Evolutionary conservation across 35 echinoderm and acorn worm genomes (phyloP).

Genomic region (Heliocidaris tuberculata): DNA sequence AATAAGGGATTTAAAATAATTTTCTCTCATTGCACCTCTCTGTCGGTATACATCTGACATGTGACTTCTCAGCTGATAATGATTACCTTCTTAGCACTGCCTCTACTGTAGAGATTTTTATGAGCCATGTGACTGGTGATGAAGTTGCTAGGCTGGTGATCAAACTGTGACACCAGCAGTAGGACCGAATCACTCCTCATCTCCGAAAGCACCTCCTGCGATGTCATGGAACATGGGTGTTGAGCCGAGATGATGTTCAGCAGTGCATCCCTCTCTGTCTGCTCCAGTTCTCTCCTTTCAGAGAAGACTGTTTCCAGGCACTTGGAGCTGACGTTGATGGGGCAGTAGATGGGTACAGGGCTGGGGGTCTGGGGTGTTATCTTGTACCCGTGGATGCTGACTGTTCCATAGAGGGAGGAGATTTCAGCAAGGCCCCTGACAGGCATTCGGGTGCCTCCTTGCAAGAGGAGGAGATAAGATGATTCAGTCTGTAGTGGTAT

Average conservation of each 20-base stretch:
- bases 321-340: not conserved
- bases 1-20: no score
- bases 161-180: not conserved
- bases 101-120: constrained; percentile 5
- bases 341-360: constrained; percentile 9
- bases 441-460: not conserved
- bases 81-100: constrained; percentile 17
- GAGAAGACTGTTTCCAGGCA: not conserved
- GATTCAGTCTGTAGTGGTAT: not conserved
- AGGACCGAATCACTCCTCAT: not conserved
- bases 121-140: not conserved
- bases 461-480: constrained; percentile 18
- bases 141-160: constrained; percentile 4
- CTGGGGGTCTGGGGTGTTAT: not conserved
- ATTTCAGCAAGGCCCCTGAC: constrained; percentile 21
- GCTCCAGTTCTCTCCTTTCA: not conserved
- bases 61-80: not conserved
- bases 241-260: not conserved
- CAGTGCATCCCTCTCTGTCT: not conserved
- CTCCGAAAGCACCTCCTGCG: not conserved
- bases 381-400: not conserved
- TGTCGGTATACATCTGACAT: no score
- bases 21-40: no score
- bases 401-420: constrained; percentile 27
- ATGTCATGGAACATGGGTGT: not conserved